Evolutionary conservation across 2,888 invertebrate species (phyloP).

Genomic region (Pyralis farinalis): DNA sequence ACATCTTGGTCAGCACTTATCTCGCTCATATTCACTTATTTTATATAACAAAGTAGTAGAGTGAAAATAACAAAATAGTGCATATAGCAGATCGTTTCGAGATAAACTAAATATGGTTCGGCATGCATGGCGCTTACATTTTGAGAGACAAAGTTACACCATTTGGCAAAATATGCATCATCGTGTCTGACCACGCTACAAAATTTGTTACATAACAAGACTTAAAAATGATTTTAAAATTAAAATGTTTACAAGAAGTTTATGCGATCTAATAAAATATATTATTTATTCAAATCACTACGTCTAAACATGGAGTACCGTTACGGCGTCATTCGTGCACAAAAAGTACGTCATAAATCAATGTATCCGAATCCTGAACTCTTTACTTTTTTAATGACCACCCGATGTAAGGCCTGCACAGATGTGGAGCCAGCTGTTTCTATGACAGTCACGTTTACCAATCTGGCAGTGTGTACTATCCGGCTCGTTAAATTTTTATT

Average conservation of each 20-base stretch:
- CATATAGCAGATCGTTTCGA: background rate
- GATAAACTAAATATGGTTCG: conserved; percentile 5
- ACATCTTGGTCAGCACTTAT: conserved; percentile 13
- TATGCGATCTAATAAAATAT: background rate
- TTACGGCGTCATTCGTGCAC: conserved; percentile 4
- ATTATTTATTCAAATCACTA: background rate
- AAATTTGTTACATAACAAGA: too few species aligned
- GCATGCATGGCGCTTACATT: background rate
- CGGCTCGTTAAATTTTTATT: conserved; percentile 81
- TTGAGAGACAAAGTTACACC: too few species aligned
- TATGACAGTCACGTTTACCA: conserved; percentile 73
- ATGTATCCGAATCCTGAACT: conserved; percentile 38
- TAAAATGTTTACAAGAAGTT: too few species aligned
- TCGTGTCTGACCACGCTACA: background rate
- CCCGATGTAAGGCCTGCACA: conserved; percentile 39
- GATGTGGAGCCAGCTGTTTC: conserved; percentile 69
- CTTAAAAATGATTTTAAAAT: too few species aligned
- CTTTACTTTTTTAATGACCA: conserved; percentile 46
- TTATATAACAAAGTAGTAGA: conserved; percentile 5
- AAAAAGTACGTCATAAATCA: conserved; percentile 41
- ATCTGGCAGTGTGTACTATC: conserved; percentile 60
- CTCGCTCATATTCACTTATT: conserved; percentile 4
- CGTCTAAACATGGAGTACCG: background rate
- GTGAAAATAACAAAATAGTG: background rate
- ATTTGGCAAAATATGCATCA: too few species aligned